Conservation (phyloP, 92 coral and sea anemone genomes). For the Virgularia gustaviana region DNA sequence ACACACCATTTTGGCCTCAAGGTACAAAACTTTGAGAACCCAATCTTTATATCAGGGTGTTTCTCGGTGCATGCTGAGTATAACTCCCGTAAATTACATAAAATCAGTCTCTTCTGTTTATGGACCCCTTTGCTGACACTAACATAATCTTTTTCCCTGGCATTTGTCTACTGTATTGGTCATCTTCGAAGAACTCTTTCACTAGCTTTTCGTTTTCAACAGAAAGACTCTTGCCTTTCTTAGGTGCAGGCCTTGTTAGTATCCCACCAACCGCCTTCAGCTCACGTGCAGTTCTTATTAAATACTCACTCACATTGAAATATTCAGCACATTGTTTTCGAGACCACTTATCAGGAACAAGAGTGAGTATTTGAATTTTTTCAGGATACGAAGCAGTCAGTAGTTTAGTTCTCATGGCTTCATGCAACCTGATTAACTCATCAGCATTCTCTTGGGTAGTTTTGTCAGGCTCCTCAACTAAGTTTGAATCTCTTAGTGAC, state of each 20-base stretch:
- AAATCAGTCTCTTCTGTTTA: slow-evolving; percentile 30
- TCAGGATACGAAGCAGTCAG: slow-evolving; percentile 16
- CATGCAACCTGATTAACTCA: slow-evolving; percentile 12
- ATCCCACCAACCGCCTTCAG: slow-evolving; percentile 12
- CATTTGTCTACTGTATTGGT: slow-evolving; percentile 31
- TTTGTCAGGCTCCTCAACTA: slow-evolving; percentile 12
- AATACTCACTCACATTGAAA: slow-evolving; percentile 21
- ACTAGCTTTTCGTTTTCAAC: slow-evolving; percentile 1
- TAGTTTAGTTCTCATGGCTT: slow-evolving; percentile 14
- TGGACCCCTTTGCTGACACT: slow-evolving; percentile 2
- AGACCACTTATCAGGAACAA: slow-evolving; percentile 12
- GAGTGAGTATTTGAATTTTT: slow-evolving; percentile 28
- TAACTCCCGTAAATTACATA: slow-evolving; percentile 24
- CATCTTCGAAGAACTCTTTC: slow-evolving; percentile 24
- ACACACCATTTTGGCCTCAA: slow-evolving; percentile 30
- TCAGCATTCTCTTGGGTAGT: slow-evolving; percentile 7
- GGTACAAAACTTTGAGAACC: slow-evolving; percentile 21
- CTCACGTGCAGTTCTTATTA: slow-evolving; percentile 6
- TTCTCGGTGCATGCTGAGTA: slow-evolving; percentile 11
- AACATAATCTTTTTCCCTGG: slow-evolving; percentile 38
- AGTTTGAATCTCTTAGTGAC: slow-evolving; percentile 3
- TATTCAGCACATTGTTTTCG: slow-evolving; percentile 5
- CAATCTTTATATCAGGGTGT: slow-evolving; percentile 16
- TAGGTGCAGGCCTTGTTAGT: slow-evolving; percentile 27
- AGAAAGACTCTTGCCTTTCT: slow-evolving; percentile 10